phyloP scores from a whole-genome alignment of 2,113 vertebrate genomes.

The Arothron firmamentum region DNA sequence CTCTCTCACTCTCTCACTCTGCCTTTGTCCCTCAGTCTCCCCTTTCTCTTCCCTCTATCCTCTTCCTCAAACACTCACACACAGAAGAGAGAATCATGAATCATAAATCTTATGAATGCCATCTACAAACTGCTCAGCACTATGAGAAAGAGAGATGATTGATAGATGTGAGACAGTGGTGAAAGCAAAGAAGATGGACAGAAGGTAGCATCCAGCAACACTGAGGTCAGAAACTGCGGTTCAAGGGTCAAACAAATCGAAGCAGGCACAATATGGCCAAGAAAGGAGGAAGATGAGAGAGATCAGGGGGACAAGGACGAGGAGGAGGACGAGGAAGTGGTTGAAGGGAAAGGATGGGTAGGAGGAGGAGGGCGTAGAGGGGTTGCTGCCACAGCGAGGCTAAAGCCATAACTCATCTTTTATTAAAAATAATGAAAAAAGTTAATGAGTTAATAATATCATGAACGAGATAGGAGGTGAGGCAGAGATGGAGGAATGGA shows the following conservation, averaged over 20 bases:
- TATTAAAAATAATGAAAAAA: constrained; percentile 78
- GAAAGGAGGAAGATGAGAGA: constrained; percentile 27
- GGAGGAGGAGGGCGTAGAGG: constrained; percentile 26
- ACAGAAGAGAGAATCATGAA: constrained; percentile 57
- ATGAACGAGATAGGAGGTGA: constrained; percentile 61
- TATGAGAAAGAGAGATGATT: constrained; percentile 67
- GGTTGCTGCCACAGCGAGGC: constrained; percentile 67
- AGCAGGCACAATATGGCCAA: constrained; percentile 59
- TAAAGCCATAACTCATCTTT: constrained; percentile 78
- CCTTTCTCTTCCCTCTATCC: constrained; percentile 16
- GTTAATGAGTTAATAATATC: constrained; percentile 78
- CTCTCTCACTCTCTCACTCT: constrained; percentile 12
- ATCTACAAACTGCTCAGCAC: constrained; percentile 67
- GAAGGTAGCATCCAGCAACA: constrained; percentile 57
- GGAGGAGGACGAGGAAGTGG: constrained; percentile 22
- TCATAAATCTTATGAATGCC: constrained; percentile 75
- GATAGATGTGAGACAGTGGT: constrained; percentile 55
- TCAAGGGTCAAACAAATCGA: constrained; percentile 64
- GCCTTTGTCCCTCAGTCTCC: constrained; percentile 18
- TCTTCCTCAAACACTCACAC: constrained; percentile 20
- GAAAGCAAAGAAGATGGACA: constrained; percentile 62
- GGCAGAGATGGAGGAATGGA: constrained; percentile 66
- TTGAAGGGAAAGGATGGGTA: constrained; percentile 19
- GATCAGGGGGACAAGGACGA: constrained; percentile 10
- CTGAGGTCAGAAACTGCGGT: constrained; percentile 49